These are phyloP conservation scores for Mastacembelus armatus DNA, from an alignment of 2,797 vertebrate genomes.

Conservation along the genomic window DNA sequence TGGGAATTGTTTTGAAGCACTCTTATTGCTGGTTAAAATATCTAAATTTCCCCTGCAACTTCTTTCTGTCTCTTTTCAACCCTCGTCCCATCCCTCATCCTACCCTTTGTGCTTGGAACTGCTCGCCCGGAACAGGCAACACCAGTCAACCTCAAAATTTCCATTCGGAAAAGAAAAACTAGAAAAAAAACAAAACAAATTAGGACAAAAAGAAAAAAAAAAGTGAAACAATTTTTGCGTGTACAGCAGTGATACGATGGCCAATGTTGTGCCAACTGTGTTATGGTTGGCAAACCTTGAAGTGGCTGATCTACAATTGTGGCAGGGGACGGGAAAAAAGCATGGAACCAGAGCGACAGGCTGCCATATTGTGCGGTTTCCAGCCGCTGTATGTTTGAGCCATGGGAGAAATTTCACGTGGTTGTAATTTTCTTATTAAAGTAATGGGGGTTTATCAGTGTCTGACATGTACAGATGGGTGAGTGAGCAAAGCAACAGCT, in stretches of 20 bases:
- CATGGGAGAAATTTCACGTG: slow-evolving; percentile 82
- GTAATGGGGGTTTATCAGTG: slow-evolving; percentile 78
- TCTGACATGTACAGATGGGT: slow-evolving; percentile 72
- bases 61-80: slow-evolving; percentile 61
- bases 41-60: slow-evolving; percentile 61
- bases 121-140: slow-evolving; percentile 80
- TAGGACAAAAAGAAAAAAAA: slow-evolving; percentile 70
- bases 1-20: slow-evolving; percentile 74
- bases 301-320: slow-evolving; percentile 74
- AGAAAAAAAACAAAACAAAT: slow-evolving; percentile 80
- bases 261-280: slow-evolving; percentile 75
- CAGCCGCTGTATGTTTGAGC: slow-evolving; percentile 77
- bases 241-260: slow-evolving; percentile 64
- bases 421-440: slow-evolving; percentile 86
- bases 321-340: slow-evolving; percentile 43
- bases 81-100: slow-evolving; percentile 55
- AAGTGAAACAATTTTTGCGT: slow-evolving; percentile 72
- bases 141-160: slow-evolving; percentile 84
- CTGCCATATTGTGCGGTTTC: slow-evolving; percentile 73
- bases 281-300: slow-evolving; percentile 84
- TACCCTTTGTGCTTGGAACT: slow-evolving; percentile 71
- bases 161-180: slow-evolving; percentile 82
- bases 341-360: slow-evolving; percentile 50
- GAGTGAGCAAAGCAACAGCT: slow-evolving; percentile 55
- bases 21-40: slow-evolving; percentile 62